A percentile compares a stretch with the other conserved stretches of the same genome.
These are phyloP conservation scores for Ceratina australensis DNA, from an alignment of 1,140 invertebrate genomes.

Conservation along the genomic window DNA sequence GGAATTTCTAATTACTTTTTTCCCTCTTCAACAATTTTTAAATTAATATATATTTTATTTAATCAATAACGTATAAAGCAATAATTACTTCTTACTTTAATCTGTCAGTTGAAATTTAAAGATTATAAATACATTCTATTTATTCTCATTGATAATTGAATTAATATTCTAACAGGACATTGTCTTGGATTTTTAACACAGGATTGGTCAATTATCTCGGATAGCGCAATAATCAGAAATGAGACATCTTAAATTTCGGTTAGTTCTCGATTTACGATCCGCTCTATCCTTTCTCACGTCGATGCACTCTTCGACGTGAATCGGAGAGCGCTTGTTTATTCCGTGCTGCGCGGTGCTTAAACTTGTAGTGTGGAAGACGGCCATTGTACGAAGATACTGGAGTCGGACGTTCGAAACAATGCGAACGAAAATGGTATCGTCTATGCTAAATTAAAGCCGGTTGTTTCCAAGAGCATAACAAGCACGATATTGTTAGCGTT, in stretches of 20 bases:
- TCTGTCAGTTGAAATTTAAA: too few species aligned
- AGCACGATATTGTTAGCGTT: neutral
- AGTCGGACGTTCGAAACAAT: neutral
- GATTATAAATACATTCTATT: too few species aligned
- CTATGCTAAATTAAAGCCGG: constrained; percentile 13
- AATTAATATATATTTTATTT: too few species aligned
- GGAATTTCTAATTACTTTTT: too few species aligned
- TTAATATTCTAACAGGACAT: too few species aligned
- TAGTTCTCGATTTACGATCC: neutral
- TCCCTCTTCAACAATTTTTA: too few species aligned
- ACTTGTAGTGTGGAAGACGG: neutral
- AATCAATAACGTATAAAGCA: too few species aligned
- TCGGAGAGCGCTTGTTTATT: neutral
- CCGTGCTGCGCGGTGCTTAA: neutral
- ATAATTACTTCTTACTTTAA: too few species aligned
- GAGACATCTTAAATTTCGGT: neutral
- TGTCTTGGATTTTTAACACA: too few species aligned
- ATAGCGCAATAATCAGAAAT: neutral
- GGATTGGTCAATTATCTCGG: neutral
- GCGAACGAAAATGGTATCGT: neutral
- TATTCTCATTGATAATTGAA: too few species aligned
- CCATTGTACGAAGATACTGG: neutral
- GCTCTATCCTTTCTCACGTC: neutral
- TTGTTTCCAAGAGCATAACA: constrained; percentile 5
- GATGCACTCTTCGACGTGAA: neutral